Base-by-base conservation (phyloP, 2,113 vertebrate genomes). In the Macquaria ambigua region DNA sequence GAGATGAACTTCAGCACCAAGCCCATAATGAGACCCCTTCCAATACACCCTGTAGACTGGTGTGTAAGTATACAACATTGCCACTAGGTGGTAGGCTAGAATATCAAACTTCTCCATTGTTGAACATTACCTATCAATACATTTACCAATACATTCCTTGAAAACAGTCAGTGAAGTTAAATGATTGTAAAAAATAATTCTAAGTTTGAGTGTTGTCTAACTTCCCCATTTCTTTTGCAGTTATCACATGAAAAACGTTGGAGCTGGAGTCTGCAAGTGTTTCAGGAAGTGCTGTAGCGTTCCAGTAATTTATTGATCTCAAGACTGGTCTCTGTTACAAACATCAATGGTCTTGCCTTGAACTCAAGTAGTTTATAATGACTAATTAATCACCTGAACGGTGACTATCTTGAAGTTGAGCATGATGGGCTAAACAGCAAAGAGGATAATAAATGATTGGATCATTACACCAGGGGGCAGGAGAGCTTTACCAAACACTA, bases 81-180 rank as follows among this genome's bases (percentile, higher is more conserved):
- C 90, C 93, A 93, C 91, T 91, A 90, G 91, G 74, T 94, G 93
- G 89, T 16, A 79, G 86, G 46, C 74, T 90, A 55, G 21, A 46
- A 66, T 87, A 74, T 90, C 59, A 69, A 58, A 88, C 58, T 8
- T 28, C 18, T 75, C 2, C 3, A 6, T 3, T 10, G 58, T n/a
- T 41, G 5, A 73, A 15, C 61, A 53, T 66, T 23, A 64, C 0
- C 53, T 68, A 15, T 39, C 8, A 39, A 8, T 1, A 71, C 23
- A 70, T 58, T 39, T 8, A 58, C 14, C 8, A 28, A 1, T 48
- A 25, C 9, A 74, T 50, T 34, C 1, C 14, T 4, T 59, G 1
- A 72, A 55, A 67, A 34, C 23, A 55, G 8, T 46, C 16, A 43
- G 21, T 48, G 14, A 28, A 23, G 20, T 12, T 67, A 4, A 21